Conservation (phyloP, 2,113 vertebrate species). For the Phrynosoma platyrhinos region DNA sequence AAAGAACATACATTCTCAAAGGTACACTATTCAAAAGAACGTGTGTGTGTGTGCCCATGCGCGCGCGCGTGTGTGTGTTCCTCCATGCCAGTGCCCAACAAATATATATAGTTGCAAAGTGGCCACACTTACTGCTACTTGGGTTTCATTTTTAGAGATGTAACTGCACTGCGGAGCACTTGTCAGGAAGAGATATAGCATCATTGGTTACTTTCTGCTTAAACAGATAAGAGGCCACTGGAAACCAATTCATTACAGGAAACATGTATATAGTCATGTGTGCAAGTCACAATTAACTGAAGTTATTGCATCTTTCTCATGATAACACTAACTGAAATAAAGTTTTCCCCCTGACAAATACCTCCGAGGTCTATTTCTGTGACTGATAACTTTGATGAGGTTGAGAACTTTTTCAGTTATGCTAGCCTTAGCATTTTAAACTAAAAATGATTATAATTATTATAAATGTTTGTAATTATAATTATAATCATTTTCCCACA, state of each 20-base stretch:
- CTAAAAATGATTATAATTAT: neutral
- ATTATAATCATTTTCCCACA: no score
- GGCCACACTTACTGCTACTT: neutral
- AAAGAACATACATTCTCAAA: neutral
- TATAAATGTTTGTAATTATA: no score
- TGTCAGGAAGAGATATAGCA: neutral
- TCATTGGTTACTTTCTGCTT: neutral
- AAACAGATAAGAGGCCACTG: neutral
- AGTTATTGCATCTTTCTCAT: neutral
- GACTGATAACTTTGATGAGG: neutral
- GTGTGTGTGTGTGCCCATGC: no score
- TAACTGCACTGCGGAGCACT: no score
- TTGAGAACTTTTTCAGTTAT: neutral
- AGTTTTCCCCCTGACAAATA: neutral
- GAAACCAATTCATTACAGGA: neutral
- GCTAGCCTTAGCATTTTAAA: neutral
- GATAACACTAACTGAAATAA: neutral
- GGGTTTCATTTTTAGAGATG: neutral
- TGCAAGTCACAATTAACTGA: neutral
- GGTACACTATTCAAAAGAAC: no score
- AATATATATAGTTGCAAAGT: neutral
- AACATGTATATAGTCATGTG: neutral
- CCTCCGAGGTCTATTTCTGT: neutral
- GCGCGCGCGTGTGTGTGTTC: no score
- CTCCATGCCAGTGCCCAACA: no score